Base-by-base conservation (phyloP, 2,888 invertebrate genomes). In the Eristalis intricaria region DNA sequence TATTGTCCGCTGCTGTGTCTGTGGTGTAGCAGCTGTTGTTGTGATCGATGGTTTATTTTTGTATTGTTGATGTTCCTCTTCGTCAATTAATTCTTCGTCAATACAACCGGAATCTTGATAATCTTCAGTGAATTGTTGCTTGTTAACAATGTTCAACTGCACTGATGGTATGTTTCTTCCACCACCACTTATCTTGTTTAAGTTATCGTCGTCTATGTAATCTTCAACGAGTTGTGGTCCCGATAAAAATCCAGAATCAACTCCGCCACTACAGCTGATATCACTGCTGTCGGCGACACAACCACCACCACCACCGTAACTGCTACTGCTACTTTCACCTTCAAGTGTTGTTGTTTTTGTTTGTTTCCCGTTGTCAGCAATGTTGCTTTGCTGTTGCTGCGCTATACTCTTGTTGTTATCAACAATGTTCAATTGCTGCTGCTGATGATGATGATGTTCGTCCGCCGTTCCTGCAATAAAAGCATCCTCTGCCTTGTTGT, bases 221-320 rank as follows among this genome's bases (percentile, higher is more conserved):
- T 87, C 79, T 76, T 87, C 77, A 43, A 58, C 32, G 10, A 78
- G 90, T 90, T 93, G 93, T 79, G 93, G 93, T 63, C 94, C 94
- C 5, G 94, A 94, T 84, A 94, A 91, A 89, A 94, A 94, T 75
- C 94, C 94, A 78, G 94, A 94, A 91, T 94, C 94, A 84, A 89
- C 89, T 71, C 73, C 82, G 38, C 78, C 75, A 63, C 81, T 26
- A 43, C 58, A 61, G 71, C 71, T 81, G 66, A 70, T 76, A 64
- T 11, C 22, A 66, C 75, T 82, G 68, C 19, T 80, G 84, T 66
- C 73, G 35, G 71, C 11, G 69, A 58, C 76, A 75, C 40, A 40
- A 64, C 32, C 68, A 61, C 40, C 60, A 63, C 69, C 76, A 71
- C 71, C 50, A 83, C 80, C 80, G 68, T 68, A 66, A 63, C 1